These are phyloP conservation scores for Pseudochirops corinnae DNA, from an alignment of 2,797 vertebrate species.

Conservation along the genomic window DNA sequence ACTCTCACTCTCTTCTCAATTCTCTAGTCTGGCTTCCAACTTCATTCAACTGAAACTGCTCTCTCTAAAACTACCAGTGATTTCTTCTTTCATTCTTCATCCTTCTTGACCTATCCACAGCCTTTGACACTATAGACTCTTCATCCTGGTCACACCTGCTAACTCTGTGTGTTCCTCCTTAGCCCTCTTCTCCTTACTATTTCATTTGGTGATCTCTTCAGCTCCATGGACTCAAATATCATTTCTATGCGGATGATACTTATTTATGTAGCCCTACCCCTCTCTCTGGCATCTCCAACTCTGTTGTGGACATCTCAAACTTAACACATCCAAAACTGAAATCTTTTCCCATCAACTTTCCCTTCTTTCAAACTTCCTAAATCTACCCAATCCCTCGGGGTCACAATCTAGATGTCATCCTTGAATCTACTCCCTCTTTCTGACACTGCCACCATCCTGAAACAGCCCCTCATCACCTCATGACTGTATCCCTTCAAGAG, in stretches of 20 bases:
- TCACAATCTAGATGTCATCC: not conserved
- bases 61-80: not conserved
- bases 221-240: not conserved
- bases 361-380: not conserved
- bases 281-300: not conserved
- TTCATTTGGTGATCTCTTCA: not conserved
- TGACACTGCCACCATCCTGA: too few species aligned
- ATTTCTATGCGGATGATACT: not conserved
- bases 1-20: not conserved
- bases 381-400: not conserved
- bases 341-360: not conserved
- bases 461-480: not conserved
- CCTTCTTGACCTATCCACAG: not conserved
- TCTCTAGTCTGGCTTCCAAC: not conserved
- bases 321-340: not conserved
- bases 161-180: not conserved
- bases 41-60: not conserved
- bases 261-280: not conserved
- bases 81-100: not conserved
- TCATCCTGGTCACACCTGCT: not conserved
- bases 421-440: not conserved
- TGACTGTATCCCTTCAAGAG: not conserved
- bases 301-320: not conserved
- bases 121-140: not conserved
- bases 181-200: not conserved